phyloP scores from a whole-genome alignment of 1,140 invertebrate species.

The Leptinotarsa defecta region DNA sequence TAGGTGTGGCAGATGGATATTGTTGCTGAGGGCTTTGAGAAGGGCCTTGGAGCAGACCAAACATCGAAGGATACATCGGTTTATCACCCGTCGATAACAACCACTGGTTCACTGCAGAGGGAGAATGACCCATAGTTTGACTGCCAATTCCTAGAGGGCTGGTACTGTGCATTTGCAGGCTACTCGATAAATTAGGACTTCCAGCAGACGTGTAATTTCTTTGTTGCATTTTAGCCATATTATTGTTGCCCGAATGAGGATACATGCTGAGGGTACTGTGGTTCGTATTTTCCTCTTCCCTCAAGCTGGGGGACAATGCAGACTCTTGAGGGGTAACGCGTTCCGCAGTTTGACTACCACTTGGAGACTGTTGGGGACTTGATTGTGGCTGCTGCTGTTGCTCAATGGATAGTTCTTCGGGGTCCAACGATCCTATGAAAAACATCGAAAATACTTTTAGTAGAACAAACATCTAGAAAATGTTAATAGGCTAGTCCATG shows the following conservation, averaged over 20 bases:
- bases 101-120: conserved; percentile 57
- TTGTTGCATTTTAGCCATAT: conserved; percentile 54
- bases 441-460: background rate
- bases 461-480: too few relatives aligned
- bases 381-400: conserved; percentile 49
- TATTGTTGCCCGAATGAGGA: conserved; percentile 59
- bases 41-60: conserved; percentile 58
- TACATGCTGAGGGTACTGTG: conserved; percentile 70
- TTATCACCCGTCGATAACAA: conserved; percentile 61
- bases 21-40: conserved; percentile 57
- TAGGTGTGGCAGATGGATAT: conserved; percentile 61
- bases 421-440: conserved; percentile 74
- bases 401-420: conserved; percentile 75
- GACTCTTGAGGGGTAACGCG: conserved; percentile 57
- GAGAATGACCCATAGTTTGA: conserved; percentile 50
- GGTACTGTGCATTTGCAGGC: conserved; percentile 45
- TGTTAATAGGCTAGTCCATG: too few relatives aligned
- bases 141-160: conserved; percentile 47
- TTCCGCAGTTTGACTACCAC: conserved; percentile 51
- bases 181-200: conserved; percentile 46
- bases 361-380: conserved; percentile 51
- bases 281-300: conserved; percentile 75
- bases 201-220: conserved; percentile 49
- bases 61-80: conserved; percentile 61
- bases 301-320: conserved; percentile 61